Percentiles rank a stretch among this genome's conserved stretches.
These are phyloP conservation scores for Cryptophagus acutangulus DNA, from an alignment of 2,888 invertebrate genomes.

Conservation along the genomic window DNA sequence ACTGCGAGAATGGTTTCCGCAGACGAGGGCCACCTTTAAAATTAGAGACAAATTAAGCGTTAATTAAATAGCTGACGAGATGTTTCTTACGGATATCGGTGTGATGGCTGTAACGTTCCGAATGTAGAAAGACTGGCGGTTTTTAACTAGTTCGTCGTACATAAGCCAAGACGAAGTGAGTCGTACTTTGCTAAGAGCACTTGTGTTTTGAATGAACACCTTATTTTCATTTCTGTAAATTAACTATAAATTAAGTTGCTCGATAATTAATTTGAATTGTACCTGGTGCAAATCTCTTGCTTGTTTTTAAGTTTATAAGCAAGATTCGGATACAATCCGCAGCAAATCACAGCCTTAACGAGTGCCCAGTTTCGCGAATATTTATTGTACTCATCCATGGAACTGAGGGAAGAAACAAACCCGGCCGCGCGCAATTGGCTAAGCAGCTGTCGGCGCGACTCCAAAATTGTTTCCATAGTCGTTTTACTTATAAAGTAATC, in stretches of 20 bases:
- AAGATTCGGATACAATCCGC: slow-evolving; percentile 87
- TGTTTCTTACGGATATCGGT: slow-evolving; percentile 61
- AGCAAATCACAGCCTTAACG: slow-evolving; percentile 82
- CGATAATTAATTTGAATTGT: too few species aligned
- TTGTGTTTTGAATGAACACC: slow-evolving; percentile 59
- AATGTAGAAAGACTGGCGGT: slow-evolving; percentile 64
- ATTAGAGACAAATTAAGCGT: not conserved
- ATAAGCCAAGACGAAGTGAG: slow-evolving; percentile 78
- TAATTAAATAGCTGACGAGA: slow-evolving; percentile 2
- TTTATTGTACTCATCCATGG: slow-evolving; percentile 73
- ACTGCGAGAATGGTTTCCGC: not conserved
- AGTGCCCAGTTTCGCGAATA: slow-evolving; percentile 86
- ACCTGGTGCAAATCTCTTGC: too few species aligned
- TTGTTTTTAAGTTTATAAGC: slow-evolving; percentile 52
- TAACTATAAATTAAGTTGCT: slow-evolving; percentile 4
- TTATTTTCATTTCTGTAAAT: slow-evolving; percentile 54
- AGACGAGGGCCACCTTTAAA: not conserved
- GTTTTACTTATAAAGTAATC: slow-evolving; percentile 72
- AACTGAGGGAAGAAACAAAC: slow-evolving; percentile 62
- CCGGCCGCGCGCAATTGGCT: slow-evolving; percentile 73
- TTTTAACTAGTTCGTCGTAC: slow-evolving; percentile 78
- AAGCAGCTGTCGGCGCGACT: slow-evolving; percentile 76
- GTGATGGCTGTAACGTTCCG: slow-evolving; percentile 78
- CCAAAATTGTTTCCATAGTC: slow-evolving; percentile 84
- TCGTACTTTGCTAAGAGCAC: slow-evolving; percentile 48